A percentile compares a stretch with the other conserved stretches of the same genome.
Evolutionary conservation across 30 jellyfish, hydroid and myxozoan species (phyloP).

Genomic region (Turritopsis rubra): DNA sequence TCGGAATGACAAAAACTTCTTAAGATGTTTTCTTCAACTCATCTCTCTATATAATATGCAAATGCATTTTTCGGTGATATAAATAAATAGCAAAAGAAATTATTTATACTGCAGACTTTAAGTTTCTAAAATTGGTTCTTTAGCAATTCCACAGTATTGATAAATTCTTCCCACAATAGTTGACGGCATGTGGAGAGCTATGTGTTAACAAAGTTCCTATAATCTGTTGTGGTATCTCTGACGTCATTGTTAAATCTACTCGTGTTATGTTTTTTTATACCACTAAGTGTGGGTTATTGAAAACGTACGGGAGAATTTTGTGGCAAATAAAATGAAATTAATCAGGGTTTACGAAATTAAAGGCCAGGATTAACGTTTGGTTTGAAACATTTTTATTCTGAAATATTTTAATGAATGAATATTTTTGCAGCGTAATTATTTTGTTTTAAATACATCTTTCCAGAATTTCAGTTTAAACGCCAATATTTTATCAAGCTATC

Average conservation of each 20-base stretch:
- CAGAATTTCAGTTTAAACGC: no score
- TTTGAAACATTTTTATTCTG: no score
- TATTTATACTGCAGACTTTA: not conserved
- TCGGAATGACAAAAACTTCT: no score
- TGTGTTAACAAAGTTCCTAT: no score
- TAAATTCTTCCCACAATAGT: not conserved
- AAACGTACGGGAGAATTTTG: not conserved
- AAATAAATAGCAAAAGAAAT: not conserved
- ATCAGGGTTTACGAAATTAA: not conserved
- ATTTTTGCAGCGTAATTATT: not conserved
- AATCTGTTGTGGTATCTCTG: not conserved
- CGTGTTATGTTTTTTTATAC: no score
- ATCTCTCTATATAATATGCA: no score
- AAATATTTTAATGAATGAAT: not conserved
- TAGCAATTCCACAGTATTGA: not conserved
- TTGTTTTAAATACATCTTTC: no score
- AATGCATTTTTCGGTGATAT: no score
- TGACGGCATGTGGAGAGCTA: not conserved
- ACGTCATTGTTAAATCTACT: not conserved
- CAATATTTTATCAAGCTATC: no score
- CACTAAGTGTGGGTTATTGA: not conserved
- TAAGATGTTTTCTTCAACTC: no score
- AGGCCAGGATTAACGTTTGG: not conserved
- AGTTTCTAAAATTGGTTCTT: not conserved
- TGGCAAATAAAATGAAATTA: not conserved